These are phyloP conservation scores for Periparus ater DNA, from an alignment of 2,797 vertebrate species.

Conservation along the genomic window DNA sequence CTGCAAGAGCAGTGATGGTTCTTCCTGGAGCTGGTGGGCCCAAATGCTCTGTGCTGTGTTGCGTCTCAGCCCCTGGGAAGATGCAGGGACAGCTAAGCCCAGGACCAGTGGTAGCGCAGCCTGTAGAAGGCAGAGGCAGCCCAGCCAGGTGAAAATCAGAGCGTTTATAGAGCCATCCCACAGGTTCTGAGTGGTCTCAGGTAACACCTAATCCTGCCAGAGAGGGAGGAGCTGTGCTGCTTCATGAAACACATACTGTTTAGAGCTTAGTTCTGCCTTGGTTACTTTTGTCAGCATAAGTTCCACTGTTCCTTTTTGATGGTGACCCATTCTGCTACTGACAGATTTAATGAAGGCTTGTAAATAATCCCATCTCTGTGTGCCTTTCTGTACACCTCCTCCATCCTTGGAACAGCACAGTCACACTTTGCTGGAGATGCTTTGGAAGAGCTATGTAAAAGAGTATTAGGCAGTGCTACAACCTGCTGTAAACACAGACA, in stretches of 20 bases:
- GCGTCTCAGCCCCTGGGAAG: neutral
- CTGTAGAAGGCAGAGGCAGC: neutral
- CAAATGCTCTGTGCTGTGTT: neutral
- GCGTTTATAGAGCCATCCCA: neutral
- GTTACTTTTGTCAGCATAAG: neutral
- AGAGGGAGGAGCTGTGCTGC: neutral
- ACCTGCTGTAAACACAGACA: neutral
- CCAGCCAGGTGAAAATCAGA: neutral
- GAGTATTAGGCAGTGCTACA: neutral
- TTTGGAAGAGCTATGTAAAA: neutral
- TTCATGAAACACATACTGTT: neutral
- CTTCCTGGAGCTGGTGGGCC: neutral
- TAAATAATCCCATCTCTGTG: neutral
- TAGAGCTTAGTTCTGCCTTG: neutral
- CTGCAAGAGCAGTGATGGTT: neutral
- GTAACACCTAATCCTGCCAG: neutral
- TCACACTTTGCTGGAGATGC: neutral
- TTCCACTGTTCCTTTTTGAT: neutral
- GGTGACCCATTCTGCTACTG: neutral
- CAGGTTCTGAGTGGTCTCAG: neutral
- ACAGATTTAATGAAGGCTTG: neutral
- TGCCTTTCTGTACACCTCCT: neutral
- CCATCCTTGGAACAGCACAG: neutral
- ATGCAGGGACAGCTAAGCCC: neutral
- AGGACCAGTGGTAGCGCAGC: neutral